Base-by-base conservation (phyloP, 2,113 vertebrate genomes). In the Chinchilla lanigera region DNA sequence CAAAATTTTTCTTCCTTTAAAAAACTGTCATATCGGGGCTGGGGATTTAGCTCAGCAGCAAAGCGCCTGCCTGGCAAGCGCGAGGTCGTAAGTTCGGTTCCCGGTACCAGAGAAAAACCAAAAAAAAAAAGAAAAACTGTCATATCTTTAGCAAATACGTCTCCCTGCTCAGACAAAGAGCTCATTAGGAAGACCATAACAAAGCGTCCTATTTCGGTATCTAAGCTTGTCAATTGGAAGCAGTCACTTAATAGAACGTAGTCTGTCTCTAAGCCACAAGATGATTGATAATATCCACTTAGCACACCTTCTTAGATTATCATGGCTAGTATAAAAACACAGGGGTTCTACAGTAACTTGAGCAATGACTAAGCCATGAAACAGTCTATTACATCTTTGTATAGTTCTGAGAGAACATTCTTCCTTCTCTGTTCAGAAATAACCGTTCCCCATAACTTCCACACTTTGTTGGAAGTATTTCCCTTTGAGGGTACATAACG, bases 151-250 rank as follows among this genome's bases (percentile, higher is more conserved):
- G 33, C 24, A 95, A 87, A 95, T 77, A 88, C 63, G 19, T 93
- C 69, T 94, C 75, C 30, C 7, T 12, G n/a, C 26, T 85, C 44
- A 89, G 78, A 90, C 41, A 69, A 77, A 65, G 65, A 89, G 86
- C 38, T 52, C 85, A 80, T 75, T 88, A 75, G 35, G 44, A 44
- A 58, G 26, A 50, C 75, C 44, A 50, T 78, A 33, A 73, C 35
- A 3, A 85, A 50, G 58, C 50, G 14, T 63, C 81, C 89, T 58
- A 30, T 73, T 84, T 92, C 81, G 54, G 65, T 41, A 65, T 16
- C 60, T 50, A 87, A 89, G 41, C 73, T 96, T 78, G 52, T 93
- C 65, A 83, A 69, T 82, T 54, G 83, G 65, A 92, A 94, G 86
- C n/a, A 82, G 71, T n/a, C 78, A 92, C 35, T 20, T 22, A 9